Conservation (phyloP, 2,797 vertebrate species). For the Nyctibius grandis region DNA sequence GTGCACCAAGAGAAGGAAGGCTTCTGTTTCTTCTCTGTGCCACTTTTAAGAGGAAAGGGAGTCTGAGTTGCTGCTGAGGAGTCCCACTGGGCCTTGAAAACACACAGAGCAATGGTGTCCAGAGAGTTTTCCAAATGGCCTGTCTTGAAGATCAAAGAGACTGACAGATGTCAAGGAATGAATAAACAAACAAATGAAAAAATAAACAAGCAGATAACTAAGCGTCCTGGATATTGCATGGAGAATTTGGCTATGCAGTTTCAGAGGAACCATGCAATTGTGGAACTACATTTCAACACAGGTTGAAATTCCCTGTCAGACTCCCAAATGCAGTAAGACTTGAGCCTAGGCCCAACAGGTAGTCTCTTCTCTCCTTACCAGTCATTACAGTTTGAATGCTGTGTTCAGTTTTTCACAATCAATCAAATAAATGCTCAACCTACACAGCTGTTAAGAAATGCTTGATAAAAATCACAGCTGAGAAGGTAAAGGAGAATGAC, state of each 20-base stretch:
- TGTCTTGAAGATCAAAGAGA: background rate
- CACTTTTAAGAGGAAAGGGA: background rate
- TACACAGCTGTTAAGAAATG: background rate
- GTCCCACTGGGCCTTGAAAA: background rate
- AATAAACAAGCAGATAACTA: background rate
- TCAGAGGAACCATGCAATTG: background rate
- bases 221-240: background rate
- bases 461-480: conserved; percentile 30
- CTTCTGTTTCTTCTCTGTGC: background rate
- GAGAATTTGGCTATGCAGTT: background rate
- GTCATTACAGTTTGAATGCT: background rate
- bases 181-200: background rate
- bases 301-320: background rate
- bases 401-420: background rate
- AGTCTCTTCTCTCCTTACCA: background rate
- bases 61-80: background rate
- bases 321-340: background rate
- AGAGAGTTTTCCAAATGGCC: background rate
- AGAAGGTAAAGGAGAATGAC: conserved; percentile 24
- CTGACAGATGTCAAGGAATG: background rate
- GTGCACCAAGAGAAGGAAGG: background rate
- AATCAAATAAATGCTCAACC: background rate
- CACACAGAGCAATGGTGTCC: background rate
- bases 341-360: background rate
- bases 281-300: background rate